Conservation (phyloP, 2,113 vertebrate species). For the Urocitellus parryii region DNA sequence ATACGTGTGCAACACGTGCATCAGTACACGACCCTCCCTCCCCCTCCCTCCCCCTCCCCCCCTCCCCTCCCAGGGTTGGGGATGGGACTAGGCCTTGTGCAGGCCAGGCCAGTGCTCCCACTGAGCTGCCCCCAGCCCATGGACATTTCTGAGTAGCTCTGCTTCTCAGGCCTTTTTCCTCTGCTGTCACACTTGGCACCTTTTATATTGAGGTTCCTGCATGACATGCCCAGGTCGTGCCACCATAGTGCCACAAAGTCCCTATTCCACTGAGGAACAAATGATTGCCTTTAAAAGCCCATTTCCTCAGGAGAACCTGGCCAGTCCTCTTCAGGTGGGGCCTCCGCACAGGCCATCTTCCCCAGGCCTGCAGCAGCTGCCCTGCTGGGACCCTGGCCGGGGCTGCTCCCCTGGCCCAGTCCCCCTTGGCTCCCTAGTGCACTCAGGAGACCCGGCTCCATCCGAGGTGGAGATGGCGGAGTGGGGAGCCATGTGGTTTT, state of each 20-base stretch:
- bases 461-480: neutral
- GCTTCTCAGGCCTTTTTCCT: neutral
- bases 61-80: no score
- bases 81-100: no score
- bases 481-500: neutral
- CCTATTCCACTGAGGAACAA: neutral
- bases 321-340: neutral
- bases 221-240: neutral
- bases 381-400: no score
- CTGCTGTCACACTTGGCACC: no score
- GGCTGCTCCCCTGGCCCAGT: neutral
- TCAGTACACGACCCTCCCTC: no score
- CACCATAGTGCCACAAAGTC: neutral
- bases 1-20: neutral
- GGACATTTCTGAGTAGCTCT: neutral
- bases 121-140: no score
- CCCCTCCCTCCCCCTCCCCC: no score
- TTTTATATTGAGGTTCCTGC: neutral
- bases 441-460: fast-evolving
- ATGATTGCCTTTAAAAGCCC: neutral
- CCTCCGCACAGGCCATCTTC: no score
- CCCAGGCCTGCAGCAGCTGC: neutral
- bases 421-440: neutral
- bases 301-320: no score
- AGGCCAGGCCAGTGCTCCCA: no score